Conservation (phyloP, 2,797 vertebrate genomes). For the Chelon auratus region DNA sequence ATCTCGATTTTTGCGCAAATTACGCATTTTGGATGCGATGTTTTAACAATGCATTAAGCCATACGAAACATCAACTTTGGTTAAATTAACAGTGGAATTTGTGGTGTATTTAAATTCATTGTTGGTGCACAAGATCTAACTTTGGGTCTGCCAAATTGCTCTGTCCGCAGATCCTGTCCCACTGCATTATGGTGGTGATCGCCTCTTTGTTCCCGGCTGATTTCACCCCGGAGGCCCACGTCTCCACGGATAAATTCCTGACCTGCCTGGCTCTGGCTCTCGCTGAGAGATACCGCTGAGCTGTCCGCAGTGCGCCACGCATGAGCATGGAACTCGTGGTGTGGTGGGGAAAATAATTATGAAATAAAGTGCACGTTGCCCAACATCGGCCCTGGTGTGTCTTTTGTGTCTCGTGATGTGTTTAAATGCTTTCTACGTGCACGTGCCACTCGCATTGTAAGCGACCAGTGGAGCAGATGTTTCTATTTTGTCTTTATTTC, state of each 20-base stretch:
- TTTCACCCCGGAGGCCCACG: constrained; percentile 82
- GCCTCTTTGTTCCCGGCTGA: constrained; percentile 67
- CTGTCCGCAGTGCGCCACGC: not conserved
- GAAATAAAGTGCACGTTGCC: constrained; percentile 46
- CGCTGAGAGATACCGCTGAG: constrained; percentile 88
- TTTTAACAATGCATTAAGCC: not conserved
- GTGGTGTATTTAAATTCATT: no score
- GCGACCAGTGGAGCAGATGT: no score
- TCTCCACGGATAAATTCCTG: constrained; percentile 90
- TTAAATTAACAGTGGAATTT: no score
- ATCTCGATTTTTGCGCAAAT: not conserved
- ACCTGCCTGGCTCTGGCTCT: constrained; percentile 73
- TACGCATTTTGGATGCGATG: not conserved
- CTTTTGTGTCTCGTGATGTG: constrained; percentile 8
- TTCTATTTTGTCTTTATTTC: constrained; percentile 36
- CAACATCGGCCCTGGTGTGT: not conserved
- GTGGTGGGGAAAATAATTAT: not conserved
- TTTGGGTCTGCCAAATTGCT: not conserved
- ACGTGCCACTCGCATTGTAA: no score
- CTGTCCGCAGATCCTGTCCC: constrained; percentile 82
- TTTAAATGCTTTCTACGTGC: no score
- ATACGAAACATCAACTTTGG: no score
- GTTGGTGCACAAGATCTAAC: not conserved
- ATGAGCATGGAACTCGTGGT: not conserved
- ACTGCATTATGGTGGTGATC: constrained; percentile 86